These are phyloP conservation scores for Micropterix aruncella DNA, from an alignment of 2,888 invertebrate species.

Conservation along the genomic window DNA sequence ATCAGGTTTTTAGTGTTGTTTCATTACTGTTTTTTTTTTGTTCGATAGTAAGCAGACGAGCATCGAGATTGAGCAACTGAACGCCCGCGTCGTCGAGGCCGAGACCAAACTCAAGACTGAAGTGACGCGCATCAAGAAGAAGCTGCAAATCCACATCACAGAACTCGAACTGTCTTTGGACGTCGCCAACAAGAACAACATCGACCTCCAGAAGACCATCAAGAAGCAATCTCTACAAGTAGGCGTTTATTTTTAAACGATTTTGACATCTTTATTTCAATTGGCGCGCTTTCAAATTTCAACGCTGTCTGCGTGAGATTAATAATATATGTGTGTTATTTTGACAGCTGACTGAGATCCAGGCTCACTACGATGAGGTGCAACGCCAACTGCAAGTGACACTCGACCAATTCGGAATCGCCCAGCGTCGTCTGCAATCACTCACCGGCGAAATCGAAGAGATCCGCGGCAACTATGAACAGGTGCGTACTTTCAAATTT, in stretches of 20 bases:
- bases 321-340: not conserved
- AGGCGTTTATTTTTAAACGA: slow-evolving; percentile 34
- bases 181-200: slow-evolving; percentile 96
- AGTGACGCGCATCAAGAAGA: slow-evolving; percentile 96
- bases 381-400: slow-evolving; percentile 93
- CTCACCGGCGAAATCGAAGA: slow-evolving; percentile 94
- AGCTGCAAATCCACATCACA: slow-evolving; percentile 94
- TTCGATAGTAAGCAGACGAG: slow-evolving; percentile 82
- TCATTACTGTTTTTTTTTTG: too few species aligned
- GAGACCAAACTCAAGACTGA: slow-evolving; percentile 94
- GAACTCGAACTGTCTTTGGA: slow-evolving; percentile 94
- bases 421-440: slow-evolving; percentile 81
- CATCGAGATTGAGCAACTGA: slow-evolving; percentile 95
- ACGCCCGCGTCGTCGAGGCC: slow-evolving; percentile 88
- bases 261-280: not conserved
- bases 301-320: not conserved
- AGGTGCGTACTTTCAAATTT: slow-evolving; percentile 17
- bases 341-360: slow-evolving; percentile 66
- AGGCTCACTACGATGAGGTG: slow-evolving; percentile 91
- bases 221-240: slow-evolving; percentile 93
- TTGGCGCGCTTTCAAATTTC: not conserved
- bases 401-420: slow-evolving; percentile 82
- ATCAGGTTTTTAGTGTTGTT: slow-evolving; percentile 1
- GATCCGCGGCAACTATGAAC: slow-evolving; percentile 80
- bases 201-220: slow-evolving; percentile 93